Base-by-base conservation (phyloP, 2,113 vertebrate species). In the Gadus macrocephalus region DNA sequence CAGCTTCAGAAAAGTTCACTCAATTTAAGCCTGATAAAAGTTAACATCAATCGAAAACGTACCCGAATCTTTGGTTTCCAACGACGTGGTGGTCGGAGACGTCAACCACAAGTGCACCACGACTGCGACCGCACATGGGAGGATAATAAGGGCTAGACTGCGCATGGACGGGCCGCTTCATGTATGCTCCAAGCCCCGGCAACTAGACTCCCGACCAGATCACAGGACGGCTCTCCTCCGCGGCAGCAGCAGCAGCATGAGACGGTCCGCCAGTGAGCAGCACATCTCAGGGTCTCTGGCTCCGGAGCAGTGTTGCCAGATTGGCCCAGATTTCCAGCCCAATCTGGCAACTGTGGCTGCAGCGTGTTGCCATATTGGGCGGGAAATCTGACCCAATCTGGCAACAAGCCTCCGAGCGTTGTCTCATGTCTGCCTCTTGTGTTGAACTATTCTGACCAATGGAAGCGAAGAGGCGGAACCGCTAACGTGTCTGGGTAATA, bases 51-150 rank as follows among this genome's bases (percentile, higher is more conserved):
- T 81, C 71, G 86, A 81, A 81, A 67, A 68, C 42, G 42, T 90
- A 91, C 90, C 91, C 79, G 89, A 74, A 77, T 73, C 67, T 53
- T 81, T 73, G 81, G 73, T 75, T 78, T 89, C 90, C 90, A 67
- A 73, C 82, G 88, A 81, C 66, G 76, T 71, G 73, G 85, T 84
- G 79, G 72, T 81, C 85, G 87, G 83, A 71, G 81, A 81, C 67
- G 92, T 83, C 90, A 93, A 89, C 94, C 94, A 95, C 88, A 95
- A 91, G 91, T 96, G 95, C 88, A 96, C 87, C 89, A 92, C 91
- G 75, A 94, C 93, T 91, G 92, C 96, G 86, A 95, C 79, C 80
- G 92, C 93, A 89, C 95, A 96, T 85, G 95, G 93, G 78, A 93
- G 90, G 87, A 92, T 73, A 82, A 93, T 74, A 88, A 94, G 90